Conservation (phyloP, 2,888 invertebrate genomes). For the Labia minor region DNA sequence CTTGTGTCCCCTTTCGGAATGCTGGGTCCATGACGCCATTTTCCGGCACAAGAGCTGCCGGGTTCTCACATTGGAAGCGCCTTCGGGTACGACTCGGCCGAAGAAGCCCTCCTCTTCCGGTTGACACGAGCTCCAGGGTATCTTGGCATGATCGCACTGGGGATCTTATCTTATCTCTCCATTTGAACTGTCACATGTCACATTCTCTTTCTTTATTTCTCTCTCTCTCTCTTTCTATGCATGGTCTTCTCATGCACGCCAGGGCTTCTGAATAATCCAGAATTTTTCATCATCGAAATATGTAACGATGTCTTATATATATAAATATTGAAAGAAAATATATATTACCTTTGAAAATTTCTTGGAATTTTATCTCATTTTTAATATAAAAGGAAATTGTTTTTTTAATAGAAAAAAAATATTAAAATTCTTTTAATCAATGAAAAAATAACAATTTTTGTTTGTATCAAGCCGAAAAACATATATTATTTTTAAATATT, state of each 20-base stretch:
- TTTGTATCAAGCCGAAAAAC: too few relatives aligned
- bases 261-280: neutral
- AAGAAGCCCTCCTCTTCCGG: neutral
- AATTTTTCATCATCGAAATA: neutral
- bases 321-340: too few relatives aligned
- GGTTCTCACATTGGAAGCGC: neutral
- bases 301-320: neutral
- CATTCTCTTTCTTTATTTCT: neutral
- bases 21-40: neutral
- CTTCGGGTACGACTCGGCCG: neutral
- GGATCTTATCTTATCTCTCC: neutral
- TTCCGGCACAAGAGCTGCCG: constrained; percentile 1
- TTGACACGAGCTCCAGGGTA: neutral
- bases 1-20: neutral
- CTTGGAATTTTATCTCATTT: too few relatives aligned
- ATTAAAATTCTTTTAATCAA: too few relatives aligned
- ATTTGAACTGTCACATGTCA: constrained; percentile 4
- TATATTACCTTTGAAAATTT: too few relatives aligned
- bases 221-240: neutral
- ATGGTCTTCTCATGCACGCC: constrained; percentile 13
- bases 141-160: constrained; percentile 13
- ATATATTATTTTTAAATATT: too few relatives aligned
- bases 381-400: too few relatives aligned
- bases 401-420: too few relatives aligned
- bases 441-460: too few relatives aligned